Evolutionary conservation across 2,888 invertebrate genomes (phyloP).

Genomic region (Willowsia nigromaculata): DNA sequence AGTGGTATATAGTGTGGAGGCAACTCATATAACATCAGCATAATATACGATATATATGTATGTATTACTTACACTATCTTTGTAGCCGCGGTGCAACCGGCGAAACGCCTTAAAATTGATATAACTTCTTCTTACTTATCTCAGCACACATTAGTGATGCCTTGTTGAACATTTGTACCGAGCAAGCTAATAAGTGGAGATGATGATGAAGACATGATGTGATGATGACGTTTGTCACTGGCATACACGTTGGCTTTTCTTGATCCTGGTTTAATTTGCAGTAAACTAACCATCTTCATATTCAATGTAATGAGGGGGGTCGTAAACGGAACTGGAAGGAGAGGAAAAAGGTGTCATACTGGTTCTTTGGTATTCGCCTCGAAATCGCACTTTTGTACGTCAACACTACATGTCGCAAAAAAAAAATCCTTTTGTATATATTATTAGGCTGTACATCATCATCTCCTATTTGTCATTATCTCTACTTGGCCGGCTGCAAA

Average conservation of each 20-base stretch:
- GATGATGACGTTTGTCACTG: slow-evolving; percentile 9
- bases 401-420: not conserved
- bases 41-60: no score
- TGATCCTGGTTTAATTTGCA: slow-evolving; percentile 26
- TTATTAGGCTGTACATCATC: not conserved
- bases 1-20: not conserved
- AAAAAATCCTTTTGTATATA: no score
- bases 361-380: not conserved
- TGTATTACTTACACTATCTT: not conserved
- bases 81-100: no score
- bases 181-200: not conserved
- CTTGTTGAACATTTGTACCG: not conserved
- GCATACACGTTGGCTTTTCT: not conserved
- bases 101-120: not conserved
- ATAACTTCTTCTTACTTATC: not conserved
- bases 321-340: slow-evolving; percentile 31
- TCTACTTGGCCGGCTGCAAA: not conserved
- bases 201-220: not conserved
- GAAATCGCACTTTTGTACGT: slow-evolving; percentile 16
- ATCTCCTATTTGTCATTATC: not conserved
- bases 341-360: slow-evolving; percentile 21
- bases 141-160: not conserved
- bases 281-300: not conserved
- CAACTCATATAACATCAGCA: not conserved
- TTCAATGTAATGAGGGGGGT: not conserved